Base-by-base conservation (phyloP, 2,888 invertebrate genomes). In the Meiosimyza decipiens region DNA sequence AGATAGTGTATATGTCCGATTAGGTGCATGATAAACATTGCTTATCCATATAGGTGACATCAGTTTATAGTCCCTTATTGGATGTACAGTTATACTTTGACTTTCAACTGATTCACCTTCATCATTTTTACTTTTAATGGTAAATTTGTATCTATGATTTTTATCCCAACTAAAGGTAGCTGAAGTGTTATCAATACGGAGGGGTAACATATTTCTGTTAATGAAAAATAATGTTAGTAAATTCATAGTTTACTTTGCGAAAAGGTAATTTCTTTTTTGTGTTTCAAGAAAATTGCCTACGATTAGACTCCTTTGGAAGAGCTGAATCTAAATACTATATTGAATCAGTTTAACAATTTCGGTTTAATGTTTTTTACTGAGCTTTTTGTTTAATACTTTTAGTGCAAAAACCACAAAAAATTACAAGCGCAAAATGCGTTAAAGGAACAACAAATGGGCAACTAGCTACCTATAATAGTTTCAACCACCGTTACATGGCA, bases 1-100 rank as follows among this genome's bases (percentile, higher is more conserved):
- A 4, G 92, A 91, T 40, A 94, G 84, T 81, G 92, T 92, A 83
- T 92, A 94, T 16, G 90, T 89, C 55, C 92, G 92, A 83, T 91
- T 89, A 33, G 68, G 62, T 3, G 71, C 73, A 75, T 90, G 91
- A 84, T 91, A 92, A 49, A 93, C 89, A 87, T 94, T 94, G 12
- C 92, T 92, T 79, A 94, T 92, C 59, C 78, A 77, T 47, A 72
- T 59, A 9, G 79, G 79, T n/a, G 78, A 73, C 50, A 66, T 65
- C 0, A 18, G 55, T 51, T 73, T 70, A 7, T 67, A 62, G 59
- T 76, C 74, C 52, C 71, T 47, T 71, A 74, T 72, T 4, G 74
- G 59, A n/a, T 77, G 76, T 62, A 79, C 64, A 52, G 64, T 60
- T 15, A 79, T 76, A 15, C 62, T 74, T 9, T 73, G 75, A 73